Evolutionary conservation across 2,113 vertebrate genomes (phyloP).

Genomic region (Melanerpes formicivorus): DNA sequence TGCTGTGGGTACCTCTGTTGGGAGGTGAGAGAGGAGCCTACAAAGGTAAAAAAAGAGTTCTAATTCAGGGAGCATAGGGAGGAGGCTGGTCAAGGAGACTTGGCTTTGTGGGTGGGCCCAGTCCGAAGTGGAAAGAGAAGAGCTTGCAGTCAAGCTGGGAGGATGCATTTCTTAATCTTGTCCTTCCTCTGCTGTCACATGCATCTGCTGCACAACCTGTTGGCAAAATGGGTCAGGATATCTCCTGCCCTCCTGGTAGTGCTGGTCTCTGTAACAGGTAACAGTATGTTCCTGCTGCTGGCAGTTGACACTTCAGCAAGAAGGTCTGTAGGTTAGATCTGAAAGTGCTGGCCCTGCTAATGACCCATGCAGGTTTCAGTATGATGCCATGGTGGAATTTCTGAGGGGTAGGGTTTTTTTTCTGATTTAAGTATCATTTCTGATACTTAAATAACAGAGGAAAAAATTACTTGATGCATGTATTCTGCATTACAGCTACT

Average conservation of each 20-base stretch:
- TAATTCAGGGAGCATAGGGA: rapidly evolving
- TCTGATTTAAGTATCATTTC: background rate
- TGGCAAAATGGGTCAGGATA: background rate
- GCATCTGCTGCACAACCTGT: background rate
- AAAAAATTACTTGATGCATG: background rate
- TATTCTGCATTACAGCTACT: background rate
- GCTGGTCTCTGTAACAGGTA: background rate
- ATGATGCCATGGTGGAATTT: conserved; percentile 31
- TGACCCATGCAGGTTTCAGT: conserved; percentile 18
- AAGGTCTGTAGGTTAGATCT: background rate
- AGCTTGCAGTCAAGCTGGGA: background rate
- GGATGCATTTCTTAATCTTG: background rate
- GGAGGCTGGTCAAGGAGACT: background rate
- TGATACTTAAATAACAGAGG: background rate
- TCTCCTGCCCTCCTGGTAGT: background rate
- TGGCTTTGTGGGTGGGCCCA: background rate
- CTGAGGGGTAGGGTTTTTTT: background rate
- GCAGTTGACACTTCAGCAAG: background rate
- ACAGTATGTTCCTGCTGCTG: background rate
- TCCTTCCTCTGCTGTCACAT: background rate
- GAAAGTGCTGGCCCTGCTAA: background rate
- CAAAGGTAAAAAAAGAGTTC: background rate
- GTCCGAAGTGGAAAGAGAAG: background rate
- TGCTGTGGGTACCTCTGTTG: background rate
- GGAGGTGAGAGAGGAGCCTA: background rate